phyloP scores from a whole-genome alignment of 2,888 invertebrate genomes.

The Luperina nickerlii region DNA sequence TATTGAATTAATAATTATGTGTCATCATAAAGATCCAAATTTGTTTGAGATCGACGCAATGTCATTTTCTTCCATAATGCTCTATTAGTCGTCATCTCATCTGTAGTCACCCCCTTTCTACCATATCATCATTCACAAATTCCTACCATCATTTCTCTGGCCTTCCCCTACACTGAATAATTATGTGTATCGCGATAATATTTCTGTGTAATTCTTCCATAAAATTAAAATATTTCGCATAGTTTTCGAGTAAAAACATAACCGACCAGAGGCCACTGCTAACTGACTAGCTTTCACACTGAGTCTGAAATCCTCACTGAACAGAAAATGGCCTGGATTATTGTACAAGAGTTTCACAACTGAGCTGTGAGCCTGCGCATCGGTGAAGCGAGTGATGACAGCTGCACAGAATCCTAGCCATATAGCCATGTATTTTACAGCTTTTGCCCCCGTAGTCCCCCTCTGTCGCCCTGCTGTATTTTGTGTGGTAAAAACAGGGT shows the following conservation, averaged over 20 bases:
- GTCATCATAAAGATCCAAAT: no score
- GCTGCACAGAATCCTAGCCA: background rate
- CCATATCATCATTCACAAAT: no score
- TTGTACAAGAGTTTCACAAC: constrained; percentile 12
- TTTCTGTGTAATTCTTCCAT: background rate
- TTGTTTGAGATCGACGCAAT: no score
- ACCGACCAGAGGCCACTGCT: background rate
- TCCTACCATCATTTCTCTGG: no score
- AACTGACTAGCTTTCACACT: background rate
- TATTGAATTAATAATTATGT: no score
- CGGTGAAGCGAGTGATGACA: constrained; percentile 8
- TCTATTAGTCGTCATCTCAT: no score
- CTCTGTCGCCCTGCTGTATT: background rate
- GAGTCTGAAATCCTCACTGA: background rate
- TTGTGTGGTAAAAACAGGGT: background rate
- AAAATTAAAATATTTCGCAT: background rate
- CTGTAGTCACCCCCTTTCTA: no score
- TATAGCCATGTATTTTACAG: background rate
- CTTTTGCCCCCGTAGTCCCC: background rate
- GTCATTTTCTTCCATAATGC: no score
- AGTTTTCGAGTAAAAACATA: background rate
- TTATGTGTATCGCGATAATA: background rate
- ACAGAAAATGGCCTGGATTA: constrained; percentile 26
- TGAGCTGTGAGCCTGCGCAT: background rate
- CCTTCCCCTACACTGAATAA: no score